Conservation (phyloP, 2,797 vertebrate species). For the Onychomys torridus region DNA sequence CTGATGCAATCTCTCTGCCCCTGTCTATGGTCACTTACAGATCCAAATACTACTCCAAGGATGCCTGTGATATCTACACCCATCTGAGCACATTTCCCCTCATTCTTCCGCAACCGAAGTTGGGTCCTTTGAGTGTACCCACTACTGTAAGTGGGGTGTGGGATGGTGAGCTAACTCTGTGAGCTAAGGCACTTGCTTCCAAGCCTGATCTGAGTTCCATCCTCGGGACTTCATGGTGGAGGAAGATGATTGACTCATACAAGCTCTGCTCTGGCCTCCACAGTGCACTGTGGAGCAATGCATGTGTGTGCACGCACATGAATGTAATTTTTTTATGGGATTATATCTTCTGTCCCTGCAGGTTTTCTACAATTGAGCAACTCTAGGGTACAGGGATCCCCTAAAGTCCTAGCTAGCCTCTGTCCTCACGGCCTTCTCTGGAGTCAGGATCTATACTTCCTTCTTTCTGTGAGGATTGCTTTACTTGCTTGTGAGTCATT, state of each 20-base stretch:
- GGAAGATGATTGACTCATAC: neutral
- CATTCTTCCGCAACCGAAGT: too few relatives aligned
- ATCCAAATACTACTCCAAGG: neutral
- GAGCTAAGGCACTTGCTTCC: neutral
- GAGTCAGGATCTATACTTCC: neutral
- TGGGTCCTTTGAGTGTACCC: neutral
- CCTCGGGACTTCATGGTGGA: neutral
- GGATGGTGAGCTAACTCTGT: neutral
- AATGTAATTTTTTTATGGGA: neutral
- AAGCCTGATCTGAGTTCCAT: neutral
- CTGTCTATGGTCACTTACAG: neutral
- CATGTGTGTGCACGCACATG: too few relatives aligned
- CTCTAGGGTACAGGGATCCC: neutral
- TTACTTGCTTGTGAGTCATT: neutral
- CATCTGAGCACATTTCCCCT: neutral
- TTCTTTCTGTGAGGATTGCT: neutral
- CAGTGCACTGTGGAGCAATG: neutral
- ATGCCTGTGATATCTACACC: neutral
- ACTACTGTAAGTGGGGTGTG: fast-evolving
- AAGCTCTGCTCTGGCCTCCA: neutral
- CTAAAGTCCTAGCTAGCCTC: neutral
- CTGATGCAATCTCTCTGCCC: neutral
- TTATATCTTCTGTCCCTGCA: neutral
- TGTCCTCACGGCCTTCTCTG: neutral
- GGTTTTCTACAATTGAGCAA: neutral